phyloP scores from a whole-genome alignment of 2,888 invertebrate genomes.

The Andrena flavipes region DNA sequence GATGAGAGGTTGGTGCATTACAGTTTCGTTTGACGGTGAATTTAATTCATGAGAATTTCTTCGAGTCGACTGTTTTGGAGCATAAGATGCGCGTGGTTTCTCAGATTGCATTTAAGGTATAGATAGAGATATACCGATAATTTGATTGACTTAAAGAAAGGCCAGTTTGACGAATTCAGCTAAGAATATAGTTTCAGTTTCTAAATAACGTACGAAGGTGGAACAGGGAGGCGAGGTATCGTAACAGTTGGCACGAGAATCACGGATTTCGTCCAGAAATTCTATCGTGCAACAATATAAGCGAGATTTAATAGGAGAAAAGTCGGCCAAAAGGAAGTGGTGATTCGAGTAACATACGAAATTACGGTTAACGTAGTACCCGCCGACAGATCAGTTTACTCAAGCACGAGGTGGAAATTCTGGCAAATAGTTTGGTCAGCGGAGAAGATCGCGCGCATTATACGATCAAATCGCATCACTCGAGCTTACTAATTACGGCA shows the following conservation, averaged over 20 bases:
- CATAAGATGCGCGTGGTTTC: not conserved
- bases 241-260: constrained; percentile 46
- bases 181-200: constrained; percentile 3
- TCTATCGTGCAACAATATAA: constrained; percentile 41
- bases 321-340: constrained; percentile 53
- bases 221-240: constrained; percentile 25
- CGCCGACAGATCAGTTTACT: constrained; percentile 64
- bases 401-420: constrained; percentile 52
- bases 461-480: constrained; percentile 15
- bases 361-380: constrained; percentile 55
- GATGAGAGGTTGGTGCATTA: not conserved
- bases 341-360: constrained; percentile 49
- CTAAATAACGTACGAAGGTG: not conserved
- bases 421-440: constrained; percentile 52
- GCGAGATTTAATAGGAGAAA: constrained; percentile 50
- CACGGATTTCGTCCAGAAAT: constrained; percentile 41
- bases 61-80: not conserved
- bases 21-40: not conserved
- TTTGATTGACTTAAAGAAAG: not conserved
- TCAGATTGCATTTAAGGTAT: not conserved
- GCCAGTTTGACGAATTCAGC: not conserved
- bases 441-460: not conserved
- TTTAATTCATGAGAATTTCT: not conserved
- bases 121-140: too few species aligned
- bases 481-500: constrained; percentile 55